A percentile compares a stretch with the other conserved stretches of the same genome.
phyloP scores from a whole-genome alignment of 2,113 vertebrate species.

The Nesospiza acunhae region DNA sequence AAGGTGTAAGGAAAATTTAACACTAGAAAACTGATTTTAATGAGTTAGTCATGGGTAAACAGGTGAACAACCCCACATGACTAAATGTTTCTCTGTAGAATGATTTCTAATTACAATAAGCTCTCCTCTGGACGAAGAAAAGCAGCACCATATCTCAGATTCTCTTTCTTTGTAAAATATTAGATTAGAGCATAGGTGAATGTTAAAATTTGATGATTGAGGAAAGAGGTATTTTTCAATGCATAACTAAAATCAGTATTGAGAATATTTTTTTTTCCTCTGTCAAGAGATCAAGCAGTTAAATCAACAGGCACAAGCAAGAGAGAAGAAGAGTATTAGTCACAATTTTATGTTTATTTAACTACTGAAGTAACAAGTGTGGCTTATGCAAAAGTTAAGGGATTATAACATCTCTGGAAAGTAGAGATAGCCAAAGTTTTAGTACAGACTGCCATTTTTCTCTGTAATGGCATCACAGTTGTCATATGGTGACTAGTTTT shows the following conservation, averaged over 20 bases:
- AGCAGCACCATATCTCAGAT: fast-evolving
- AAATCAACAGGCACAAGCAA: background rate
- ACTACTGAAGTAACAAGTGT: background rate
- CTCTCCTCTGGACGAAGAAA: background rate
- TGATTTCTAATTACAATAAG: background rate
- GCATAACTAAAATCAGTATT: background rate
- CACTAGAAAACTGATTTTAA: background rate
- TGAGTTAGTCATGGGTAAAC: background rate
- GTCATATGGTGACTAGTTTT: background rate
- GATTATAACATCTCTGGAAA: background rate
- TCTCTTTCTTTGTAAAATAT: background rate
- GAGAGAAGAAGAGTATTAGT: background rate
- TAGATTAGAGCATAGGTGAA: background rate
- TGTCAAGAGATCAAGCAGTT: background rate
- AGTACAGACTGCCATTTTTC: fast-evolving
- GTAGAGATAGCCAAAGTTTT: background rate
- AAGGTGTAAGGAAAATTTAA: background rate
- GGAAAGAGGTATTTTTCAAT: background rate
- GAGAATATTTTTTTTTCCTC: background rate
- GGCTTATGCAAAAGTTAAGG: background rate
- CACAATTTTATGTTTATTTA: background rate
- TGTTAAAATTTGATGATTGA: background rate
- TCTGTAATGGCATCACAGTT: background rate
- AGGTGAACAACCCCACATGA: background rate
- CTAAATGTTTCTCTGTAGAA: background rate